These are phyloP conservation scores for Baccha elongata DNA, from an alignment of 2,888 invertebrate species.

Conservation along the genomic window DNA sequence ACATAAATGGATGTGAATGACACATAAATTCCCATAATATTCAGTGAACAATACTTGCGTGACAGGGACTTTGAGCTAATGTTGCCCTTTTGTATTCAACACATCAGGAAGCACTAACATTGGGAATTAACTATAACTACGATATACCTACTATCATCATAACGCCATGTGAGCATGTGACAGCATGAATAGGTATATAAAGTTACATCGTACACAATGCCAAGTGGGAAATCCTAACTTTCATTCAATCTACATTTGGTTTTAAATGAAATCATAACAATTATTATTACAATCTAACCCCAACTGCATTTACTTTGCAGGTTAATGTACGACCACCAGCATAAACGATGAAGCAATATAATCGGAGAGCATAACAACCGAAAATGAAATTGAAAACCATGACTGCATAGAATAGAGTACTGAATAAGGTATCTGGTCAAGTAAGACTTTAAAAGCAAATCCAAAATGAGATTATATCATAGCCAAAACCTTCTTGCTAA, in stretches of 20 bases:
- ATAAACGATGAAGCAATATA: conserved; percentile 42
- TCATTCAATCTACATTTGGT: conserved; percentile 21
- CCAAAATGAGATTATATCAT: too few relatives aligned
- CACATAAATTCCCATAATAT: conserved; percentile 50
- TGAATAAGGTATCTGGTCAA: too few relatives aligned
- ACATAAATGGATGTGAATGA: conserved; percentile 41
- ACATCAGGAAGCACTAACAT: conserved; percentile 16
- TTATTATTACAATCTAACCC: conserved; percentile 35
- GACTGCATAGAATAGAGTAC: too few relatives aligned
- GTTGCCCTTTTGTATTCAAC: neutral
- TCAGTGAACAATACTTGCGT: conserved; percentile 43
- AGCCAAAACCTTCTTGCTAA: too few relatives aligned
- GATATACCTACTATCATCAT: neutral
- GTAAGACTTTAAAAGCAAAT: too few relatives aligned
- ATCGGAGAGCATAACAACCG: conserved; percentile 31
- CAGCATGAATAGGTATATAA: neutral
- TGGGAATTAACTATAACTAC: too few relatives aligned
- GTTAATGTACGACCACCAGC: conserved; percentile 10
- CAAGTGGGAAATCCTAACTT: conserved; percentile 10
- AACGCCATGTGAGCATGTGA: neutral
- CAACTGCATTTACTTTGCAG: conserved; percentile 27
- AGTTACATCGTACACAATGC: too few relatives aligned
- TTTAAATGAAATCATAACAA: conserved; percentile 30
- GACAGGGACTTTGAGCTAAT: conserved; percentile 39
- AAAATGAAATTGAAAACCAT: too few relatives aligned